These are phyloP conservation scores for Alca torda DNA, from an alignment of 2,797 vertebrate species.

Conservation along the genomic window DNA sequence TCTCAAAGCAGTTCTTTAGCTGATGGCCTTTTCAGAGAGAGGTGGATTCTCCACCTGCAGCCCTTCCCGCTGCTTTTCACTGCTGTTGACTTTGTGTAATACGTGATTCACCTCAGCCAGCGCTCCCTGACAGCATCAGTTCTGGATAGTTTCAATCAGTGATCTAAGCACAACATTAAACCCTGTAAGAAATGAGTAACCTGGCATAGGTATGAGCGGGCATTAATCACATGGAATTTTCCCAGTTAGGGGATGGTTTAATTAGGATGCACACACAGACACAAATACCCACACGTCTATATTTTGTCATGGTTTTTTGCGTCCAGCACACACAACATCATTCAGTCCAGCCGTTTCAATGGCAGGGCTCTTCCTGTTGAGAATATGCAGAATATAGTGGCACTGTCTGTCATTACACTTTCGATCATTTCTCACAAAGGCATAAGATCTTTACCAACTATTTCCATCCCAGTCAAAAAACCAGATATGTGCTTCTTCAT, in stretches of 20 bases:
- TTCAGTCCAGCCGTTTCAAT: not conserved
- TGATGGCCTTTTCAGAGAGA: not conserved
- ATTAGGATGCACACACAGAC: not conserved
- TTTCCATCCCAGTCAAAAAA: not conserved
- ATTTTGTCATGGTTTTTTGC: not conserved
- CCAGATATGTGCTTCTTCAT: not conserved
- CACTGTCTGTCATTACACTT: not conserved
- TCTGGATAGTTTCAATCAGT: not conserved
- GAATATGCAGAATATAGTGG: not conserved
- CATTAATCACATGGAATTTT: not conserved
- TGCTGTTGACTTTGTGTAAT: not conserved
- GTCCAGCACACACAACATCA: not conserved
- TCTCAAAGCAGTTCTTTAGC: not conserved
- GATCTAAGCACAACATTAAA: not conserved
- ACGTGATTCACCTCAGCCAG: not conserved
- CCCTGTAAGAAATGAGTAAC: not conserved
- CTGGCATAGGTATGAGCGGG: not conserved
- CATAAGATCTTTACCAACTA: not conserved
- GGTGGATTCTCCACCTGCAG: not conserved
- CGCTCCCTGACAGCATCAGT: not conserved
- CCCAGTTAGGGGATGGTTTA: not conserved
- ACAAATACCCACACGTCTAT: rapidly evolving
- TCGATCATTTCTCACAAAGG: not conserved
- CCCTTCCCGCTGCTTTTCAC: not conserved
- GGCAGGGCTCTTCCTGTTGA: not conserved